Evolutionary conservation across 2,113 vertebrate species (phyloP).

Genomic region (Coreoperca whiteheadi): DNA sequence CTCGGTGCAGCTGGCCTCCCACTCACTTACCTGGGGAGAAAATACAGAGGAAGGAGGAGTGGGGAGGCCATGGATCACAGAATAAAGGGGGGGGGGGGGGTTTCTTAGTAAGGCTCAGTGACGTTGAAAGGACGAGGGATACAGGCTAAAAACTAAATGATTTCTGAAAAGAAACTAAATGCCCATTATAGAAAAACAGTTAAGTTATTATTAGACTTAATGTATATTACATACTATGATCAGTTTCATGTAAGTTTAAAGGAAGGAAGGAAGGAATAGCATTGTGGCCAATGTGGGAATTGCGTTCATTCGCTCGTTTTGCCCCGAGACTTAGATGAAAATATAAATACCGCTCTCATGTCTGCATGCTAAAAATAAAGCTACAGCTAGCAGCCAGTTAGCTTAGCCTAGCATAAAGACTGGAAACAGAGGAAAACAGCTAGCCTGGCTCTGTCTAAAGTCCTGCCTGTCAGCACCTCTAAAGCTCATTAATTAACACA

Average conservation of each 20-base stretch:
- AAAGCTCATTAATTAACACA: not conserved
- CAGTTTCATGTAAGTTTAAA: not conserved
- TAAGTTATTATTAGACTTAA: not conserved
- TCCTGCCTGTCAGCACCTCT: not conserved
- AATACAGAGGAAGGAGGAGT: not conserved
- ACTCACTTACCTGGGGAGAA: conserved; percentile 46
- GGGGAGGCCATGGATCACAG: conserved; percentile 1
- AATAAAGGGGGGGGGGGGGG: no score
- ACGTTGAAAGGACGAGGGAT: not conserved
- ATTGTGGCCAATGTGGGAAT: no score
- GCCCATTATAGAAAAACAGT: not conserved
- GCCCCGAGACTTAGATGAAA: not conserved
- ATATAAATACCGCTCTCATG: not conserved
- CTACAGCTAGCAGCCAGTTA: not conserved
- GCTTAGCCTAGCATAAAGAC: not conserved
- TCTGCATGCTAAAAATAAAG: not conserved
- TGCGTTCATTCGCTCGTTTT: no score
- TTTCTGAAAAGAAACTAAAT: not conserved
- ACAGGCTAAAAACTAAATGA: conserved; percentile 14
- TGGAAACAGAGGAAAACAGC: not conserved
- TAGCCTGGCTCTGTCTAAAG: not conserved
- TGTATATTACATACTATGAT: not conserved
- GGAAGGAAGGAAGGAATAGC: no score
- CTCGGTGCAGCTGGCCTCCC: conserved; percentile 50
- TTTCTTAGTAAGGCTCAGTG: conserved; percentile 2